Conservation (phyloP, 2,888 invertebrate species). For the Eupithecia vulgata region DNA sequence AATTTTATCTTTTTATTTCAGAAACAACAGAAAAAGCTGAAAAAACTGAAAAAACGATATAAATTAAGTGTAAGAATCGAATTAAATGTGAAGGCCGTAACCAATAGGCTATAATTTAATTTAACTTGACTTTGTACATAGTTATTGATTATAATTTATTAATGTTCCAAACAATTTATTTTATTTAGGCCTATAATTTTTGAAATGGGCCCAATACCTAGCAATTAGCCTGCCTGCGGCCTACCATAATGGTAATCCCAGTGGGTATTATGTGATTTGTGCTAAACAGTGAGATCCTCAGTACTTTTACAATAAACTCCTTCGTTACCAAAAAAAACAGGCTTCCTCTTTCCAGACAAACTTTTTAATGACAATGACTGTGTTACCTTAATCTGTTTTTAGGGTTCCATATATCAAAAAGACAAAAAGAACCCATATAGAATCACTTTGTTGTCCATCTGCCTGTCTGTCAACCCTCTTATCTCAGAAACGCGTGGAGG, state of each 20-base stretch:
- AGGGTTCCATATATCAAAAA: no score
- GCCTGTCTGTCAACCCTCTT: no score
- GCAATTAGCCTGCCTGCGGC: not conserved
- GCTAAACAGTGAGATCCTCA: not conserved
- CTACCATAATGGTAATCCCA: not conserved
- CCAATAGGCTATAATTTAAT: not conserved
- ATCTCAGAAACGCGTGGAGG: no score
- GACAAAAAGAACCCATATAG: no score
- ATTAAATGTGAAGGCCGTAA: not conserved
- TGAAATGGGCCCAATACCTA: not conserved
- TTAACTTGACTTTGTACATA: conserved; percentile 5
- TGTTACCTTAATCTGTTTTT: no score
- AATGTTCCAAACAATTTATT: not conserved
- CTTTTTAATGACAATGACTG: no score
- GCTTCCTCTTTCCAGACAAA: not conserved
- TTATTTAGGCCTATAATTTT: not conserved
- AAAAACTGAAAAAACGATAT: conserved; percentile 21
- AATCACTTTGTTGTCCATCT: no score
- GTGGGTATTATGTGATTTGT: not conserved
- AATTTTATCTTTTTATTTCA: conserved; percentile 23
- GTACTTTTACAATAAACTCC: not conserved
- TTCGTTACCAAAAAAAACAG: not conserved
- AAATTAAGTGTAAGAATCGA: not conserved
- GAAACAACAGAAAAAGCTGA: conserved; percentile 32
- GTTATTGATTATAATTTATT: not conserved